Evolutionary conservation across 2,888 invertebrate species (phyloP).

Genomic region (Drosophila pseudotakahashii): DNA sequence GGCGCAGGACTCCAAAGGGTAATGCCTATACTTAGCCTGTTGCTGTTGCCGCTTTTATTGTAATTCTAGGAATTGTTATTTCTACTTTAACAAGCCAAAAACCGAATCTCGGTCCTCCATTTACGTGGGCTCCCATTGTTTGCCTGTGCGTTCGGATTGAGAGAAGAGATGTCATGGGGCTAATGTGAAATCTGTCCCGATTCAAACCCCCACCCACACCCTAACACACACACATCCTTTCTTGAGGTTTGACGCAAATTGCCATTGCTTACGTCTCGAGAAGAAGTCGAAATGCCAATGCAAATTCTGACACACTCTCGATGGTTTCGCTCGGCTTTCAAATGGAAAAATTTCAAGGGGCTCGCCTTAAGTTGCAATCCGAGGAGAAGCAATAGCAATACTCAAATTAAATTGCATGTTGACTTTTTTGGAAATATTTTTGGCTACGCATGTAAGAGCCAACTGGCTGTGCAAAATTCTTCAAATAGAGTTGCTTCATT

Average conservation of each 20-base stretch:
- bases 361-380: conserved; percentile 15
- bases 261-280: conserved; percentile 37
- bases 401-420: conserved; percentile 27
- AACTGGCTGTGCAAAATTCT: conserved; percentile 3
- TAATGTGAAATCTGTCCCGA: conserved; percentile 59
- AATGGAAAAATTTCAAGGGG: conserved; percentile 19
- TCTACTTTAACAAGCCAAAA: conserved; percentile 74
- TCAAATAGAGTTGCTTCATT: conserved; percentile 2
- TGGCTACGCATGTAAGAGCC: conserved; percentile 12
- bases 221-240: neutral
- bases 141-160: conserved; percentile 40
- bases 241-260: conserved; percentile 69
- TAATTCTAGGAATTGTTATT: conserved; percentile 76
- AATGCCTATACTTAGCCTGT: conserved; percentile 64
- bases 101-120: conserved; percentile 57
- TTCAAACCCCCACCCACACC: neutral
- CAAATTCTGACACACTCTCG: conserved; percentile 22
- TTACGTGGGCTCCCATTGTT: conserved; percentile 24
- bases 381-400: conserved; percentile 10
- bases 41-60: conserved; percentile 77
- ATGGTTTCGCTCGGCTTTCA: conserved; percentile 27
- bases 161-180: conserved; percentile 70
- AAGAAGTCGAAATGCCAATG: conserved; percentile 29
- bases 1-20: conserved; percentile 56
- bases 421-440: conserved; percentile 22